phyloP scores from a whole-genome alignment of 2,888 invertebrate genomes.

The Conistra vaccinii region DNA sequence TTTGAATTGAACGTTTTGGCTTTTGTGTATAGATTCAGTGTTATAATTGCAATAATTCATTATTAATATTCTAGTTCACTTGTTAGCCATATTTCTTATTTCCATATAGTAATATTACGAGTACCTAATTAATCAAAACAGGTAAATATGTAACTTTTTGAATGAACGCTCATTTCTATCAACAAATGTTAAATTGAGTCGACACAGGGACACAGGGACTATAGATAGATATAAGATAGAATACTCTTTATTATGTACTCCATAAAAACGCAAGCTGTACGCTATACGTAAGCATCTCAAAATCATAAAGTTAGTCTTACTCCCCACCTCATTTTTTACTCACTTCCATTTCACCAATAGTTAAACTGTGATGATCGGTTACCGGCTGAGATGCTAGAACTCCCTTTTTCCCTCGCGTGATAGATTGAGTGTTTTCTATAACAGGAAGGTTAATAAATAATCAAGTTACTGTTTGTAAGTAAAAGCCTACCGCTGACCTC shows the following conservation, averaged over 20 bases:
- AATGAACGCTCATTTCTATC: too few species aligned
- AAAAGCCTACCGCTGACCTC: constrained; percentile 69
- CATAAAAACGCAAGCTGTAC: too few species aligned
- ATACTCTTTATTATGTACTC: too few species aligned
- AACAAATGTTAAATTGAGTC: background rate
- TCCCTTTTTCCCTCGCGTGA: constrained; percentile 26
- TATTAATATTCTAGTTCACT: too few species aligned
- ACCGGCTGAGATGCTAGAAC: constrained; percentile 14
- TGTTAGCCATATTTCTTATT: too few species aligned
- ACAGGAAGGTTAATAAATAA: constrained; percentile 48
- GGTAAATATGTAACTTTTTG: too few species aligned
- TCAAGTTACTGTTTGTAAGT: constrained; percentile 49
- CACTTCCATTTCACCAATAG: background rate
- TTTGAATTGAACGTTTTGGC: constrained; percentile 2
- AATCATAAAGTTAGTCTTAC: background rate
- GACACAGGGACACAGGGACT: background rate
- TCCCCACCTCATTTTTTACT: background rate
- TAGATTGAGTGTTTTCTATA: constrained; percentile 38
- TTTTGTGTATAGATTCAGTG: background rate
- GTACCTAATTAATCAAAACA: too few species aligned
- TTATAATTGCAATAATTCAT: too few species aligned
- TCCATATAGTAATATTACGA: too few species aligned
- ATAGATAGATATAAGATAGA: too few species aligned
- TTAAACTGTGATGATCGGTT: constrained; percentile 16
- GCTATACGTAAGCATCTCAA: background rate